phyloP scores from a whole-genome alignment of 2,888 invertebrate species.

The Drosophila robusta region DNA sequence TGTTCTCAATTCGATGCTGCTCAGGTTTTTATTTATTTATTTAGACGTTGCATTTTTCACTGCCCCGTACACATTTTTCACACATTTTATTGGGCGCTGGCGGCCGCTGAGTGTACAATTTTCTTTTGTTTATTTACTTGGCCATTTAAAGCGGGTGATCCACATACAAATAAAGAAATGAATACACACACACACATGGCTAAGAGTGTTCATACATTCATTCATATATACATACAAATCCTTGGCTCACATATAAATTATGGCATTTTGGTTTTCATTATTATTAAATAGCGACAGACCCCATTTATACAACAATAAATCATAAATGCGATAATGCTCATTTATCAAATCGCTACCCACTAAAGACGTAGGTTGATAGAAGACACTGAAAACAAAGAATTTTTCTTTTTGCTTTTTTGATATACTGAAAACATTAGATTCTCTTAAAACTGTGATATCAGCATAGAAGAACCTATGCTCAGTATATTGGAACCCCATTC shows the following conservation, averaged over 20 bases:
- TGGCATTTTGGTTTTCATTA: slow-evolving; percentile 57
- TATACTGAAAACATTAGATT: background rate
- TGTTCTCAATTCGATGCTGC: slow-evolving; percentile 23
- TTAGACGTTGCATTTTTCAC: slow-evolving; percentile 68
- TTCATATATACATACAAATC: slow-evolving; percentile 46
- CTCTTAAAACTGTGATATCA: background rate
- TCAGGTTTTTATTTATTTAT: slow-evolving; percentile 61
- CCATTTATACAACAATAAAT: slow-evolving; percentile 70
- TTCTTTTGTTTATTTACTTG: slow-evolving; percentile 77
- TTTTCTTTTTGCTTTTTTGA: slow-evolving; percentile 1
- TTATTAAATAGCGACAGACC: slow-evolving; percentile 51
- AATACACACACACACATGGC: slow-evolving; percentile 15
- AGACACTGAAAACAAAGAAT: slow-evolving; percentile 18
- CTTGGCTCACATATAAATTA: slow-evolving; percentile 70
- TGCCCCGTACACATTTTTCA: slow-evolving; percentile 66
- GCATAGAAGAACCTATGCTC: background rate
- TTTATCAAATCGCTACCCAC: slow-evolving; percentile 61
- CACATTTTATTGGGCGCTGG: slow-evolving; percentile 71
- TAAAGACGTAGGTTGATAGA: slow-evolving; percentile 12
- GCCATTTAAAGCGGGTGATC: slow-evolving; percentile 72
- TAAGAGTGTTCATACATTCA: background rate
- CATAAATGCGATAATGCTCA: slow-evolving; percentile 67
- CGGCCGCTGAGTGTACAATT: slow-evolving; percentile 71
- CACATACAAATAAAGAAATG: slow-evolving; percentile 52
- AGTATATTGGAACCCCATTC: background rate